Percentiles rank a stretch among this genome's conserved stretches.
Conservation (phyloP, 2,888 invertebrate species). For the Euproctis similis region DNA sequence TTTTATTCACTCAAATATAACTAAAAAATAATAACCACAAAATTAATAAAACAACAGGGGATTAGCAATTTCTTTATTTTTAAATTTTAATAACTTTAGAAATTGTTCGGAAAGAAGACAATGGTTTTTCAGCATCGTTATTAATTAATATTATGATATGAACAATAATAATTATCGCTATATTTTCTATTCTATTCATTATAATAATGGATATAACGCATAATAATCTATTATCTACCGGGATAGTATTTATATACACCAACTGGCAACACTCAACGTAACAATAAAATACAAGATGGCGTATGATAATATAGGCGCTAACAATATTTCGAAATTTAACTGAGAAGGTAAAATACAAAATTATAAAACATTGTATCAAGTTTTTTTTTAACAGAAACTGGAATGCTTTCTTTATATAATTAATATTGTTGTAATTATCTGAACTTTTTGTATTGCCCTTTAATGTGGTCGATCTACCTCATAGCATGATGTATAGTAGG, state of each 20-base stretch:
- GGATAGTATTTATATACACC: slow-evolving; percentile 59
- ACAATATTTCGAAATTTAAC: slow-evolving; percentile 40
- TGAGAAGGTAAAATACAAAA: too few relatives aligned
- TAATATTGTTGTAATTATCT: too few relatives aligned
- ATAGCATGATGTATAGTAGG: too few relatives aligned
- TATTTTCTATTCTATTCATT: slow-evolving; percentile 61
- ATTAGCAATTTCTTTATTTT: slow-evolving; percentile 77
- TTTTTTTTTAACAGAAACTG: too few relatives aligned
- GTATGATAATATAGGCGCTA: slow-evolving; percentile 33
- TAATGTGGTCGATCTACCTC: too few relatives aligned
- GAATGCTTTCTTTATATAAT: too few relatives aligned
- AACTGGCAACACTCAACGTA: slow-evolving; percentile 46
- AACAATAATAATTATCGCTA: slow-evolving; percentile 77
- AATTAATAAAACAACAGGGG: slow-evolving; percentile 46
- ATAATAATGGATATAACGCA: slow-evolving; percentile 66
- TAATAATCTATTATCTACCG: slow-evolving; percentile 60
- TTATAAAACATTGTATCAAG: too few relatives aligned
- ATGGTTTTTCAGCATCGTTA: slow-evolving; percentile 71
- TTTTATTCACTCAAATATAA: too few relatives aligned
- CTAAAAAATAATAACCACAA: too few relatives aligned
- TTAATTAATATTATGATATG: slow-evolving; percentile 81
- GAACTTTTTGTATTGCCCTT: too few relatives aligned
- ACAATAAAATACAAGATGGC: slow-evolving; percentile 41
- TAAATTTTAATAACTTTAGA: slow-evolving; percentile 82
- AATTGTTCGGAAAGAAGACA: slow-evolving; percentile 86